Conservation (phyloP, 30 jellyfish, hydroid and myxozoan species). For the Hydra vulgaris region DNA sequence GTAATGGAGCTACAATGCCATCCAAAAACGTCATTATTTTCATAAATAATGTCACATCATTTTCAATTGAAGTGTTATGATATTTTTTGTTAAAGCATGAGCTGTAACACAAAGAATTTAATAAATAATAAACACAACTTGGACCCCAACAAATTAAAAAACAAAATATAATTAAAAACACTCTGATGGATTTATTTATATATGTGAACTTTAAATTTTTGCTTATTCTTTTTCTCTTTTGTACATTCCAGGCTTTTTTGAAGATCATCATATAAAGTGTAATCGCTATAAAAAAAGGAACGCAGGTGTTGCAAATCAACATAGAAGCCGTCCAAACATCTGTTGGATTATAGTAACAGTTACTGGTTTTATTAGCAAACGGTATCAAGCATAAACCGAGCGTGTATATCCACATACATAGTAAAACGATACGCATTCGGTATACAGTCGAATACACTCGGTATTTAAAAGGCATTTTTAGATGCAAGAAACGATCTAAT, state of each 20-base stretch:
- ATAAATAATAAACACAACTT: not conserved
- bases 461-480: not conserved
- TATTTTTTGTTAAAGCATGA: not conserved
- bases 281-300: not conserved
- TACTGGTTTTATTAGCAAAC: not conserved
- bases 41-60: not conserved
- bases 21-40: not conserved
- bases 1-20: not conserved
- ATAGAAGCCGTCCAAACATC: not conserved
- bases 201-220: not conserved
- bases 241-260: not conserved
- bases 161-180: not conserved
- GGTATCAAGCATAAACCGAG: not conserved
- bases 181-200: not conserved
- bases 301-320: not conserved
- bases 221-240: not conserved
- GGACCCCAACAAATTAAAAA: not conserved
- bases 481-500: not conserved
- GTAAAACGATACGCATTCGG: not conserved
- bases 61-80: not conserved
- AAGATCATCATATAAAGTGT: not conserved
- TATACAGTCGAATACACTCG: not conserved
- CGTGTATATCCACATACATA: not conserved
- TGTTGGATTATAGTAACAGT: not conserved
- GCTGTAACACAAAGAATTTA: not conserved